A percentile compares a stretch with the other conserved stretches of the same genome.
Evolutionary conservation across 1,140 invertebrate species (phyloP).

Genomic region (Drosophila ficusphila): DNA sequence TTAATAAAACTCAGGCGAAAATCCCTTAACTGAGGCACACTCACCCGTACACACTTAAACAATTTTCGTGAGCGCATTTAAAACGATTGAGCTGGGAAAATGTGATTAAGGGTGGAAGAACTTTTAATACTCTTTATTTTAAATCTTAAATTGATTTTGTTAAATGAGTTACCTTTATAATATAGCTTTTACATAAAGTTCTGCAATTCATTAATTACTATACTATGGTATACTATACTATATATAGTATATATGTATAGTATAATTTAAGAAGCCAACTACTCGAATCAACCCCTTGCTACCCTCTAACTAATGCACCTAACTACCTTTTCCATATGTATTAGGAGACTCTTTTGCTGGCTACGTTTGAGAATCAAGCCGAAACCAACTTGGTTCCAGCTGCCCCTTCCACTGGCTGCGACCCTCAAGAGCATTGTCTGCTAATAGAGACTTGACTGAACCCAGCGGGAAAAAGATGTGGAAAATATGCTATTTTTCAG

Average conservation of each 20-base stretch:
- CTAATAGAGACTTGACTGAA: conserved; percentile 83
- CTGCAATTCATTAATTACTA: no score
- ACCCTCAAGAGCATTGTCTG: conserved; percentile 66
- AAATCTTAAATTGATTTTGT: neutral
- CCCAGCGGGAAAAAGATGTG: no score
- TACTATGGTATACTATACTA: no score
- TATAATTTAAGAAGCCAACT: neutral
- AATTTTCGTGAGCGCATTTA: conserved; percentile 64
- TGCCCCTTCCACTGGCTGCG: neutral
- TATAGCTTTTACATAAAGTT: no score
- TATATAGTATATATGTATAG: neutral
- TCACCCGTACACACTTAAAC: conserved; percentile 47
- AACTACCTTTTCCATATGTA: conserved; percentile 70
- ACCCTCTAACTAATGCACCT: conserved; percentile 26
- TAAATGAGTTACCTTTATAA: no score
- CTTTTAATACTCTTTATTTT: neutral
- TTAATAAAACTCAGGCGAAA: conserved; percentile 74
- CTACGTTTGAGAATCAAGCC: conserved; percentile 37
- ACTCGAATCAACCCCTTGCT: neutral
- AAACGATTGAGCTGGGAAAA: conserved; percentile 14
- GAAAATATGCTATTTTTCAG: no score
- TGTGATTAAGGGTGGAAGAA: neutral
- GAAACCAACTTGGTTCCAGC: conserved; percentile 16
- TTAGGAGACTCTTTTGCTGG: conserved; percentile 46
- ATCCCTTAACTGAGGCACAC: conserved; percentile 55